Evolutionary conservation across 2,888 invertebrate genomes (phyloP), one percentile per base, ranked within the genome.

Genomic region (Apocheima hispidaria): DNA sequence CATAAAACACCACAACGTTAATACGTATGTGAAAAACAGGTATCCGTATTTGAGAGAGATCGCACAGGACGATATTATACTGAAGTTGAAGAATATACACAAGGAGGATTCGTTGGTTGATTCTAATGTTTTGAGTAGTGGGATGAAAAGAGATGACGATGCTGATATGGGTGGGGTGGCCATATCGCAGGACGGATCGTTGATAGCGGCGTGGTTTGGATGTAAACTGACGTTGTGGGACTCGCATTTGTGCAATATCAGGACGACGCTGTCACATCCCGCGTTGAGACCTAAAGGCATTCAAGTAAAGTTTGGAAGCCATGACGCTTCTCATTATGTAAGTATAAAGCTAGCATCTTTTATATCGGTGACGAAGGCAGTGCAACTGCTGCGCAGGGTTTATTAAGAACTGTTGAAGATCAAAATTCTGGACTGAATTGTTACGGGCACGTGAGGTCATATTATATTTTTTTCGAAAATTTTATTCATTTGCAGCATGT

Each of bases 141-240:
- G 75, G n/a, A 63, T 76, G 61, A 75, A 71, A 1, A 73, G 60
- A 10, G 73, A 82, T 46, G 74, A 73, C n/a, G 82, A 82, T 55
- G 72, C 68, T n/a, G 82, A 82, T 28, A 89, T 92, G 88, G 91
- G 91, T 0, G 90, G 87, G 2, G 87, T 90, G 4, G 90, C 90
- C 10, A 86, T 93, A 66, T 92, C 93, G 0, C 86, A 88, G 44
- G 93, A 93, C 23, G 92, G 93, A 0, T 93, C 93, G 0, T 69
- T 92, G 56, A 90, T 92, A n/a, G 93, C 93, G 0, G 92, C 92
- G 1, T 93, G 93, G 93, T 92, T 92, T 55, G 93, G 93, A 0
- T 81, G 84, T 38, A 92, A 92, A 63, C 70, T 93, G 52, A 92
- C 92, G 0, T 57, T 93, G 28, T 93, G 93, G 93, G 93, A 93